Evolutionary conservation across 1,140 invertebrate species (phyloP).

Genomic region (Drosophila busckii): DNA sequence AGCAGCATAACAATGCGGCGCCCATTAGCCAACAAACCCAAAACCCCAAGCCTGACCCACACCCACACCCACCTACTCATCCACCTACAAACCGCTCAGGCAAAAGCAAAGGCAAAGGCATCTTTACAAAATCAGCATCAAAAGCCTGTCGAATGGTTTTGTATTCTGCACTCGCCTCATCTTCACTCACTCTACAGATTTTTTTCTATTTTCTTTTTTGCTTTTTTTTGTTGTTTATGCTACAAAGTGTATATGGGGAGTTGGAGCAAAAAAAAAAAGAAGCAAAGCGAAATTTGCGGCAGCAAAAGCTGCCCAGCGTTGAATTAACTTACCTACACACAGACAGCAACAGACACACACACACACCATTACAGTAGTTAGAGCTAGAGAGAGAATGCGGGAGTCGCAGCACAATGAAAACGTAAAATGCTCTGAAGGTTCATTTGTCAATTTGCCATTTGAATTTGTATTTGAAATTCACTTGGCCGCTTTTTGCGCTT

Average conservation of each 20-base stretch:
- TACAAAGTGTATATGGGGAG: conserved; percentile 31
- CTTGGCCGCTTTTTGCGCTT: conserved; percentile 73
- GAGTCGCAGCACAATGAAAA: conserved; percentile 72
- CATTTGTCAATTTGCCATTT: conserved; percentile 76
- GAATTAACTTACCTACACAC: conserved; percentile 29
- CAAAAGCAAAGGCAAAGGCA: conserved; percentile 18
- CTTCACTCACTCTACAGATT: neutral
- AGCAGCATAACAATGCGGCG: conserved; percentile 52
- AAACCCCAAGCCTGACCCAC: neutral
- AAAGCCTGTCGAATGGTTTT: conserved; percentile 67
- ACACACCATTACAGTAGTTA: too few species aligned
- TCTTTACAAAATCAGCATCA: conserved; percentile 74
- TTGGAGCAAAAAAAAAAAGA: conserved; percentile 27
- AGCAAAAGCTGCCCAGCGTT: conserved; percentile 8
- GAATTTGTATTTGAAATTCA: conserved; percentile 76
- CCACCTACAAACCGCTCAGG: conserved; percentile 5
- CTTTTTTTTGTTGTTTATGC: conserved; percentile 36
- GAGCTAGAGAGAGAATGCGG: conserved; percentile 17
- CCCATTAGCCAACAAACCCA: too few species aligned
- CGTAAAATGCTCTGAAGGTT: conserved; percentile 73
- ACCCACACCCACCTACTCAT: neutral
- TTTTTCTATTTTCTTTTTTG: neutral
- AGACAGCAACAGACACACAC: conserved; percentile 1
- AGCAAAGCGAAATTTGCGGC: conserved; percentile 22
- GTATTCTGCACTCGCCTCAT: conserved; percentile 17